Percentiles rank a stretch among this genome's conserved stretches.
Evolutionary conservation across 2,797 vertebrate genomes (phyloP).

Genomic region (Phaenicophaeus curvirostris): DNA sequence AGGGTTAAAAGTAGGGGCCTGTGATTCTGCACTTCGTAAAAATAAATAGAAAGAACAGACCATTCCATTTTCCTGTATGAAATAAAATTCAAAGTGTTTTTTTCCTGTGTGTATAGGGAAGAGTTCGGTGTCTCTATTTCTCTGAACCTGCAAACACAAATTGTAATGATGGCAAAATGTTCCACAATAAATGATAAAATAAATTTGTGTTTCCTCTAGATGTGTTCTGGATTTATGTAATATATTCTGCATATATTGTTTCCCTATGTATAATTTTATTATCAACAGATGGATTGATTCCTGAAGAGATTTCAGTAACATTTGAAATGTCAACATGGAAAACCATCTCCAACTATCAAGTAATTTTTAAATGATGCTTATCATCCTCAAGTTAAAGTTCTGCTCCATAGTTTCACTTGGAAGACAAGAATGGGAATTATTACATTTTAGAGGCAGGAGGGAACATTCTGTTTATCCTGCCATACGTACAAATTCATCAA

Average conservation of each 20-base stretch:
- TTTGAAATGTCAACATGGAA: not conserved
- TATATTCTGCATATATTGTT: not conserved
- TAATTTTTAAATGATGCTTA: not conserved
- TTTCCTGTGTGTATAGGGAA: not conserved
- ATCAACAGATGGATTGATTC: not conserved
- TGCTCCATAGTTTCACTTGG: not conserved
- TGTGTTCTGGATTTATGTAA: not conserved
- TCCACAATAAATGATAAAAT: not conserved
- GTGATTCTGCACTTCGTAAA: not conserved
- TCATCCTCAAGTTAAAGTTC: not conserved
- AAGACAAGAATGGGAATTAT: not conserved
- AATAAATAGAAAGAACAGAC: not conserved
- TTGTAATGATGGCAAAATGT: not conserved
- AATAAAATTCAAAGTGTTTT: not conserved
- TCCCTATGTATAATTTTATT: not conserved
- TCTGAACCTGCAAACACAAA: not conserved
- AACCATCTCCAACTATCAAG: not conserved
- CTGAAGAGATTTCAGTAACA: not conserved
- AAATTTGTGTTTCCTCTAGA: not conserved
- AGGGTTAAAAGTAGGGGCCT: slow-evolving; percentile 37
- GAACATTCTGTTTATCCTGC: not conserved
- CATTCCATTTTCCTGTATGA: not conserved
- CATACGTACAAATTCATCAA: not conserved
- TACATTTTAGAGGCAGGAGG: not conserved
- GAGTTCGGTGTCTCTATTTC: not conserved